These are phyloP conservation scores for Scyliorhinus canicula DNA, from an alignment of 2,797 vertebrate genomes.

Conservation along the genomic window DNA sequence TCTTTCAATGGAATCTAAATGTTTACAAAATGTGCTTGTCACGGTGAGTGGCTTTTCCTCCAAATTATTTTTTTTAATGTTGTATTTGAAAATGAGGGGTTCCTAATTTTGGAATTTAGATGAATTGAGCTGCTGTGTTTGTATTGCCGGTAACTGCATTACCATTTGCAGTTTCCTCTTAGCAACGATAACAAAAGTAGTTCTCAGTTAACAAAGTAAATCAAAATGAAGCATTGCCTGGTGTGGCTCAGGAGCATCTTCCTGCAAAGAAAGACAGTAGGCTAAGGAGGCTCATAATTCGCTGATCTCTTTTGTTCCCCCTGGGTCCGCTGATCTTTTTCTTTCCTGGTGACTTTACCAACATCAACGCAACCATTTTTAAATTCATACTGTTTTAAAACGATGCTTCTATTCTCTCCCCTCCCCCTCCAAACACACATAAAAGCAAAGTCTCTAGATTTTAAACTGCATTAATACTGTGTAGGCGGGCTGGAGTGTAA, in stretches of 20 bases:
- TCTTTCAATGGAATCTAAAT: not conserved
- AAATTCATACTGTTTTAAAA: not conserved
- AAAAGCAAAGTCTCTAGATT: constrained; percentile 23
- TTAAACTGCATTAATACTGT: constrained; percentile 14
- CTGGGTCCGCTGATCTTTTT: not conserved
- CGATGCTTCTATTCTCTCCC: not conserved
- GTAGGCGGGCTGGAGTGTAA: constrained; percentile 9
- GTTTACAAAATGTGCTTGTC: not conserved
- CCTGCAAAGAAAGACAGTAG: not conserved
- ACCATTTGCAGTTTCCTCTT: not conserved
- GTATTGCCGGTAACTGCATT: not conserved
- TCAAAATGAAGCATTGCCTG: not conserved
- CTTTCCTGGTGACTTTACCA: not conserved
- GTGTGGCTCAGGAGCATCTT: not conserved
- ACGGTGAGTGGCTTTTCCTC: not conserved
- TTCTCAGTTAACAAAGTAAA: not conserved
- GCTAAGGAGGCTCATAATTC: not conserved
- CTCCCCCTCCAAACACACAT: not conserved
- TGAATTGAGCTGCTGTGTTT: not conserved
- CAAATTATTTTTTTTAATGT: not conserved
- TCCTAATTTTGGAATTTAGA: not conserved
- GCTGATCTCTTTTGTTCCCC: not conserved
- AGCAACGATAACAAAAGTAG: not conserved
- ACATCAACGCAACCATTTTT: not conserved
- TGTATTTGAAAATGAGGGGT: not conserved